Conservation (phyloP, 2,113 vertebrate species). For the Cynocephalus volans region DNA sequence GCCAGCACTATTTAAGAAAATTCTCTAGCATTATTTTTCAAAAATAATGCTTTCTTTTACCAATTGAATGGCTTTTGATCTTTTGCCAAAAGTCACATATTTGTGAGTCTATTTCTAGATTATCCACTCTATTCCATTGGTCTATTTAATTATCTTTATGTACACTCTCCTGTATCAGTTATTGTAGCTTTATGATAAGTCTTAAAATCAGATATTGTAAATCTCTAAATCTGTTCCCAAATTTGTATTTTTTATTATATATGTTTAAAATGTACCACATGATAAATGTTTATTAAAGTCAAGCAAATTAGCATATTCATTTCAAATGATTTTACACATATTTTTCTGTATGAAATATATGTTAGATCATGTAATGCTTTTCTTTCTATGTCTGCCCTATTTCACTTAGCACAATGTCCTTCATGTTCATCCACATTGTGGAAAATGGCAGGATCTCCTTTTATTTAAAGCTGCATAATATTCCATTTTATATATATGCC, state of each 20-base stretch:
- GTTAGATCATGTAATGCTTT: not conserved
- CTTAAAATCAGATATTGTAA: not conserved
- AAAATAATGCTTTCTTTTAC: constrained; percentile 25
- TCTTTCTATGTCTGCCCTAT: not conserved
- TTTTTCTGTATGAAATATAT: not conserved
- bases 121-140: not conserved
- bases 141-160: not conserved
- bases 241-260: not conserved
- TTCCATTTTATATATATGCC: not conserved
- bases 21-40: not conserved
- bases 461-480: not conserved
- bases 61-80: not conserved
- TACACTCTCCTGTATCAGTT: not conserved
- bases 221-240: not conserved
- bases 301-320: not conserved
- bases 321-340: not conserved
- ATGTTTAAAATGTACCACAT: not conserved
- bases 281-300: not conserved
- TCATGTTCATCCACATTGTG: not conserved
- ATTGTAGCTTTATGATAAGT: not conserved
- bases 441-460: not conserved
- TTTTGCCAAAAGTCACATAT: not conserved
- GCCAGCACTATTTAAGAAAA: not conserved
- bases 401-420: not conserved
- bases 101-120: not conserved